Conservation (phyloP, 2,888 invertebrate genomes). For the Amorpha juglandis region DNA sequence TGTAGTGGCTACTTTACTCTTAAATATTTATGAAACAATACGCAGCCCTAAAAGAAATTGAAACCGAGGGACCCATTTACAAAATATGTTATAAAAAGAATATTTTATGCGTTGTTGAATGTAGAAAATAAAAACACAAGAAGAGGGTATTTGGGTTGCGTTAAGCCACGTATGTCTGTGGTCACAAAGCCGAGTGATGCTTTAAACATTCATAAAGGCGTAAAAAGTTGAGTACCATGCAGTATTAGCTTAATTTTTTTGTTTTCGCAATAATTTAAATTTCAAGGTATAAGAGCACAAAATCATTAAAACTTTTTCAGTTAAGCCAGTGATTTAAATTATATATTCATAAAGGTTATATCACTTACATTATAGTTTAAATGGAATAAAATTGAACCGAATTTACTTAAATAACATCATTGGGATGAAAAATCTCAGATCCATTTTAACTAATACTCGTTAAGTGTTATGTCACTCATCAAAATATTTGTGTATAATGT, state of each 20-base stretch:
- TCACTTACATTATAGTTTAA: too few relatives aligned
- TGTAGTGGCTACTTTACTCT: neutral
- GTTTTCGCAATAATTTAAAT: neutral
- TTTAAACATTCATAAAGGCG: slow-evolving; percentile 19
- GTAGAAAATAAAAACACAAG: slow-evolving; percentile 7
- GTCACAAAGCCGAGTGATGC: slow-evolving; percentile 17
- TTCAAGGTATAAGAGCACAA: neutral
- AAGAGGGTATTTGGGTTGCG: slow-evolving; percentile 15
- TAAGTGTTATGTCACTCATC: too few relatives aligned
- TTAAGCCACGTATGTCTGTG: slow-evolving; percentile 16
- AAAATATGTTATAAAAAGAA: slow-evolving; percentile 18
- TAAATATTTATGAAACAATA: neutral
- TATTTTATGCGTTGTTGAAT: slow-evolving; percentile 16
- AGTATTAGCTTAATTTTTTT: neutral
- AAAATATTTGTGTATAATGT: too few relatives aligned
- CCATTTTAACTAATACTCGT: too few relatives aligned
- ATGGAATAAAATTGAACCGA: too few relatives aligned
- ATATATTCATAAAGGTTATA: too few relatives aligned
- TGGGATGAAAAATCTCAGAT: too few relatives aligned
- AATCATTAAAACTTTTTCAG: too few relatives aligned
- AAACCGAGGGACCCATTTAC: neutral
- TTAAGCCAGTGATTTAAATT: too few relatives aligned
- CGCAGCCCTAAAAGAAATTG: neutral
- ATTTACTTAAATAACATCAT: too few relatives aligned
- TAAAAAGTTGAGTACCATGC: neutral